These are phyloP conservation scores for Poecilia picta DNA, from an alignment of 2,797 vertebrate species.

Conservation along the genomic window DNA sequence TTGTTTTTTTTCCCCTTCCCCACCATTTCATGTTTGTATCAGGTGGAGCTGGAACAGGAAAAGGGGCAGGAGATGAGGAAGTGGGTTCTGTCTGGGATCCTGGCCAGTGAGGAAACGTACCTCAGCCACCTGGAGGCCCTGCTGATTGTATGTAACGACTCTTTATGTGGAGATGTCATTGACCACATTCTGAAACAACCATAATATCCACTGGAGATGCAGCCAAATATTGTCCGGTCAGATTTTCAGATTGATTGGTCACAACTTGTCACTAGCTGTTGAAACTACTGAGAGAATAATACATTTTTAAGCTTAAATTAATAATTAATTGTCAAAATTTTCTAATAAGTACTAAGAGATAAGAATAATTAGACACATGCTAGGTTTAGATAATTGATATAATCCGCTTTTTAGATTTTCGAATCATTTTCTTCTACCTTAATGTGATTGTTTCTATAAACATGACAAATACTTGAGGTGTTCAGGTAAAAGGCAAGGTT, in stretches of 20 bases:
- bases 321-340: not conserved
- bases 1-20: not conserved
- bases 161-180: not conserved
- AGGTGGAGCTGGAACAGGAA: constrained; percentile 92
- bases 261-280: not conserved
- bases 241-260: not conserved
- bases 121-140: constrained; percentile 92
- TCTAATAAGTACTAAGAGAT: not conserved
- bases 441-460: not conserved
- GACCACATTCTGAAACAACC: not conserved
- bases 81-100: constrained; percentile 95
- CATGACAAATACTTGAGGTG: not conserved
- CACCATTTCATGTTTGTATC: constrained; percentile 2
- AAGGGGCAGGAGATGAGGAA: constrained; percentile 96
- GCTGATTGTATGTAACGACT: constrained; percentile 83
- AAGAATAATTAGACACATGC: not conserved
- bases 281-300: not conserved
- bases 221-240: not conserved
- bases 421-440: not conserved
- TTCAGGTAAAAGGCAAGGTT: not conserved
- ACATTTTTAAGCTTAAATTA: not conserved
- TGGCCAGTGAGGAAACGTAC: constrained; percentile 93
- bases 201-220: not conserved
- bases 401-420: not conserved
- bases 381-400: not conserved